These are phyloP conservation scores for Physeter macrocephalus DNA, from an alignment of 2,113 vertebrate genomes.

Conservation along the genomic window DNA sequence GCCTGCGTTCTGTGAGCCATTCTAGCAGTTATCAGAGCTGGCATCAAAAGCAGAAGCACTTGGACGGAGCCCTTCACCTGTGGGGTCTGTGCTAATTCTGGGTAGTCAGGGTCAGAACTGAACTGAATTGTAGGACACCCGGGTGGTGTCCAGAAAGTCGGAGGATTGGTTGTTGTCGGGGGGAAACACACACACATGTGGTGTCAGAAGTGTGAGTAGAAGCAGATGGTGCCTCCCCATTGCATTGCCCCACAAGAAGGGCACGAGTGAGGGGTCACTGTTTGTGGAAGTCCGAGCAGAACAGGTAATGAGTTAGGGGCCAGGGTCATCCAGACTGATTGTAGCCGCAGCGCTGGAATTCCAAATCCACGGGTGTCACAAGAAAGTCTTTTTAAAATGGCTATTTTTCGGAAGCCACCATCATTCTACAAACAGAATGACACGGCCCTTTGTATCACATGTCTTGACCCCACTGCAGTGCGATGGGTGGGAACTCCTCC, in stretches of 20 bases:
- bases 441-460: not conserved
- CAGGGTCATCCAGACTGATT: not conserved
- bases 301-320: not conserved
- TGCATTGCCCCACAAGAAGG: too few relatives aligned
- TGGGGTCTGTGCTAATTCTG: not conserved
- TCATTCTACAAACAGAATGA: not conserved
- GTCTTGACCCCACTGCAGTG: not conserved
- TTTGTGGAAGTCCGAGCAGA: not conserved
- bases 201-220: not conserved
- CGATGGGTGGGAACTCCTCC: not conserved
- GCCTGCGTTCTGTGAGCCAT: not conserved
- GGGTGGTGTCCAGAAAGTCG: not conserved
- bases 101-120: not conserved
- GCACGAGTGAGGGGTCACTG: fast-evolving
- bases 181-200: not conserved
- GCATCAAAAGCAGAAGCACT: not conserved
- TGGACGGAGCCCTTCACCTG: not conserved
- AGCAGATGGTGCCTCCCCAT: not conserved
- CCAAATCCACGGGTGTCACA: not conserved
- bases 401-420: not conserved
- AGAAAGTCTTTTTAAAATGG: not conserved
- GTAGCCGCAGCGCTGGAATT: not conserved
- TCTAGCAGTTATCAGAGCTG: not conserved
- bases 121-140: not conserved
- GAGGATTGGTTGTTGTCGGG: not conserved